phyloP scores from a whole-genome alignment of 2,888 invertebrate genomes.

The Apotomis turbidana region DNA sequence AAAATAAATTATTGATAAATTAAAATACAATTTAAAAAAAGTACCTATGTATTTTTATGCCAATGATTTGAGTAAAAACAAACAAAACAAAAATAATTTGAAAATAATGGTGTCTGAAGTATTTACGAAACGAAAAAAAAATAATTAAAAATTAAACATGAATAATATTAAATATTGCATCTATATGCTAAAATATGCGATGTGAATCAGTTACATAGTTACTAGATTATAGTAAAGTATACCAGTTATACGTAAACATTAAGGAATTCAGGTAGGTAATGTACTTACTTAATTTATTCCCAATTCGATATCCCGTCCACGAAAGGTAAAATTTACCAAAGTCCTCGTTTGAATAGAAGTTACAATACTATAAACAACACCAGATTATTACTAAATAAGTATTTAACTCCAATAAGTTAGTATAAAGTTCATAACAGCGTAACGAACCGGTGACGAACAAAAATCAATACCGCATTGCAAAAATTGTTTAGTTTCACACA shows the following conservation, averaged over 20 bases:
- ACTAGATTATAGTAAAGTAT: neutral
- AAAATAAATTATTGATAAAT: no score
- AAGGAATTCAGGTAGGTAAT: conserved; percentile 28
- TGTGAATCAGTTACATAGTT: neutral
- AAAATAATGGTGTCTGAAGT: no score
- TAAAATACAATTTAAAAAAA: no score
- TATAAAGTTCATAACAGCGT: conserved; percentile 72
- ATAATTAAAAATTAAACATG: neutral
- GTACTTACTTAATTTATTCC: conserved; percentile 38
- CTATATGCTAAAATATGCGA: neutral
- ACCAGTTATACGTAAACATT: conserved; percentile 26
- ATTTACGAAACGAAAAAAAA: neutral
- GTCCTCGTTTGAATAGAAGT: conserved; percentile 28
- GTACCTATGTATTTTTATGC: no score
- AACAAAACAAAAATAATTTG: no score
- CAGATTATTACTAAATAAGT: conserved; percentile 47
- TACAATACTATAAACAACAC: conserved; percentile 46
- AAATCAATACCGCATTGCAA: conserved; percentile 79
- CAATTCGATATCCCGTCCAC: conserved; percentile 31
- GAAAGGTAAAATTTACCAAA: conserved; percentile 18
- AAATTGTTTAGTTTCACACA: conserved; percentile 66
- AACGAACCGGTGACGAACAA: conserved; percentile 76
- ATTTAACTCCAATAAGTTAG: conserved; percentile 48
- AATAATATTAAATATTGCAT: neutral
- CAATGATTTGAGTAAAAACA: no score